A percentile compares a stretch with the other conserved stretches of the same genome.
Evolutionary conservation across 2,888 invertebrate species (phyloP).

Genomic region (Pristionchus exspectatus): DNA sequence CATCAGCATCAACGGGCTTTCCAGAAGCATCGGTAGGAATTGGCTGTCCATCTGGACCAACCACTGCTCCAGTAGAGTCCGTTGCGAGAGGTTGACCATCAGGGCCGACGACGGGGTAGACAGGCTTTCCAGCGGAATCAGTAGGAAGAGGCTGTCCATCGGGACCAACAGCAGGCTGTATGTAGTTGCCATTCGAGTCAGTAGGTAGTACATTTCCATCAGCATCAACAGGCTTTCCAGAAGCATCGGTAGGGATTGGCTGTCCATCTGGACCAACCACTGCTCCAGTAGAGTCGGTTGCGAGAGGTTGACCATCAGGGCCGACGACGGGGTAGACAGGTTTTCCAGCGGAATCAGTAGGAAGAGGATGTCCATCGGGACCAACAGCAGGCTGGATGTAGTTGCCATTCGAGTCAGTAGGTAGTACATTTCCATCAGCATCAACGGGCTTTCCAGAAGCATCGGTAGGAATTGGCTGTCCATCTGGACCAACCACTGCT

Average conservation of each 20-base stretch:
- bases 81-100: no score
- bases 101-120: no score
- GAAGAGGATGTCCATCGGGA: conserved; percentile 56
- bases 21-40: no score
- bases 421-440: neutral
- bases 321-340: conserved; percentile 58
- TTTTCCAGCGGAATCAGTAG: conserved; percentile 49
- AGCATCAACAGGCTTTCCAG: no score
- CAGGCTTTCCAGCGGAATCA: conserved; percentile 53
- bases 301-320: conserved; percentile 52
- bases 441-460: neutral
- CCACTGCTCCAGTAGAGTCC: no score
- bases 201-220: no score
- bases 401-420: conserved; percentile 51
- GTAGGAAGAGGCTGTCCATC: conserved; percentile 65
- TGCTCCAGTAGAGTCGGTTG: conserved; percentile 52
- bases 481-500: conserved; percentile 58
- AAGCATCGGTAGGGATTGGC: conserved; percentile 3
- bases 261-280: conserved; percentile 57
- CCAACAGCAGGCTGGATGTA: conserved; percentile 62
- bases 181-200: no score
- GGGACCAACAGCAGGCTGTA: conserved; percentile 53
- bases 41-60: no score
- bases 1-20: no score
- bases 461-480: conserved; percentile 56